Evolutionary conservation across 2,888 invertebrate species (phyloP), one percentile per base, ranked within the genome.

Genomic region (Zygogramma bicolorata): DNA sequence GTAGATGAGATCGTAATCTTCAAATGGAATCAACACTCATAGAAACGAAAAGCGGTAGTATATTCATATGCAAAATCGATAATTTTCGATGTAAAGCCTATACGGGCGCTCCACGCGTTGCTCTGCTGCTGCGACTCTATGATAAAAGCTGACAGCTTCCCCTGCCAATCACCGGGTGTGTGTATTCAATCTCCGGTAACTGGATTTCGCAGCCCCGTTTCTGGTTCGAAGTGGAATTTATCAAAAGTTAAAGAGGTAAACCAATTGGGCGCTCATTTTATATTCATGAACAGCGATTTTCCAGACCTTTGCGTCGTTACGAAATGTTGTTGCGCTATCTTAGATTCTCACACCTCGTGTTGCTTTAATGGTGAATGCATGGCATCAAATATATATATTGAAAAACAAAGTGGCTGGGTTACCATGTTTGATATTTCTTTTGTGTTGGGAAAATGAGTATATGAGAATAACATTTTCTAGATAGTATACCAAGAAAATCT

Each of bases 131-230:
- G 82, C 77, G 77, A 79, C 79, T 78, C 77, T 77, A 77, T 82
- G 84, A 85, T 85, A 84, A 84, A 84, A 83, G 80, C 81, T 80
- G 84, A 82, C 84, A 83, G 83, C 82, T 81, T 81, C 81, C 82
- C 84, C 79, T 84, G 84, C 85, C 85, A 84, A 85, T 84, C 84
- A 85, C 80, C 77, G 77, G 70, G 68, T 69, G 61, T 72, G 69
- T 80, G 81, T 81, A 84, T 85, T 85, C 84, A 85, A 83, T 83
- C 82, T 83, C 82, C 81, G 83, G 82, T 85, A 85, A 85, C 84
- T 83, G 82, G 83, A 83, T 85, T 84, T 84, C 75, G 62, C 42
- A 62, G 46, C 77, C 75, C 71, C 69, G 61, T 69, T 69, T 53
- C 59, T 59, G 65, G 66, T 68, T 70, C 71, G 74, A 68, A 66